Percentiles rank a stretch among this genome's conserved stretches.
phyloP scores from a whole-genome alignment of 2,113 vertebrate species.

The Eulacestoma nigropectus region DNA sequence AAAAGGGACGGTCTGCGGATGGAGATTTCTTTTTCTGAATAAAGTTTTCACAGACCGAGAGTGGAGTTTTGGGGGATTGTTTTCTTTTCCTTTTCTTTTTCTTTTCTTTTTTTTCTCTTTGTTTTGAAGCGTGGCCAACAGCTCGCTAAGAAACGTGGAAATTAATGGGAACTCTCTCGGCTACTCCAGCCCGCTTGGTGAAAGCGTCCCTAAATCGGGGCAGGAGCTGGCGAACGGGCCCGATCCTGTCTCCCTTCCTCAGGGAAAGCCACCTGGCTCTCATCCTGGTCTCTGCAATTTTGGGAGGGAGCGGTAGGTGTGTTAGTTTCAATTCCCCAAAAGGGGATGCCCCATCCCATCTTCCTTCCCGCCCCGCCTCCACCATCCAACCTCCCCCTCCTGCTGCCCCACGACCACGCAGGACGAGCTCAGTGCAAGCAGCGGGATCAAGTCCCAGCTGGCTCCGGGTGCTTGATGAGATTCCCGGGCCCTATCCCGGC shows the following conservation, averaged over 20 bases:
- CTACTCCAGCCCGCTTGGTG: neutral
- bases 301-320: accelerated
- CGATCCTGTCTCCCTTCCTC: neutral
- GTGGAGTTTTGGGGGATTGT: no score
- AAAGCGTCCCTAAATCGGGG: neutral
- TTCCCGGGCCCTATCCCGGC: neutral
- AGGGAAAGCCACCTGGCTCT: neutral
- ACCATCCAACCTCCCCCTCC: neutral
- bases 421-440: neutral
- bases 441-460: neutral
- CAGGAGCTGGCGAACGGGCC: neutral
- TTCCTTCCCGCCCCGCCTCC: neutral
- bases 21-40: neutral
- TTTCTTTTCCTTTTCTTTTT: accelerated
- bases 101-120: neutral
- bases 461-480: neutral
- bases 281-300: neutral
- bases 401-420: neutral
- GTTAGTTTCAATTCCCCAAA: neutral
- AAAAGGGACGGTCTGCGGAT: neutral
- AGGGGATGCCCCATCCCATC: neutral
- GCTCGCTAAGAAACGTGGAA: neutral
- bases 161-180: neutral
- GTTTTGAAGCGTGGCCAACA: neutral
- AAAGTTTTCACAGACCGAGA: neutral